Base-by-base conservation (phyloP, 2,113 vertebrate genomes). In the Piaya cayana region DNA sequence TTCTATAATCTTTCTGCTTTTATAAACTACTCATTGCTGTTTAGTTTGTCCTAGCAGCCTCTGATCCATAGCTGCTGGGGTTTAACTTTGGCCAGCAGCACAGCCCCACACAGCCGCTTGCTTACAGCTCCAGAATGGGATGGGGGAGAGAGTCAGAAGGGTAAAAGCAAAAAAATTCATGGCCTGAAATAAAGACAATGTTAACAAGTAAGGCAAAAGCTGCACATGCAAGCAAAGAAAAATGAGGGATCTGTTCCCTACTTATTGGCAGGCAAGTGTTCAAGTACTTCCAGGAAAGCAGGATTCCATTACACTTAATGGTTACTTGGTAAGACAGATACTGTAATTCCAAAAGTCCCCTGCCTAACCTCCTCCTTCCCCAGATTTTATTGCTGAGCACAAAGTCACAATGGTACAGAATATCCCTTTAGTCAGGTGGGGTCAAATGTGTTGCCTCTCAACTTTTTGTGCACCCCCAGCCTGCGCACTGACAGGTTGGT, bases 271-370 rank as follows among this genome's bases (percentile, higher is more conserved):
- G 0, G 8, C 23, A 37, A 43, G 25, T 45, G 12, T 60, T 78
- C 60, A 84, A 53, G 30, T 36, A 53, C 34, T 21, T n/a, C 82
- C 18, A 49, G n/a, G 34, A 56, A 69, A 82, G 45, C 50, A 65
- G 7, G 11, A 8, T 36, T 87, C 30, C 20, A 25, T 15, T 60
- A 29, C 0, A 0, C 4, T 0, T 43, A 56, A 69, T 1, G 3
- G 18, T 21, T 71, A 65, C 50, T 47, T 20, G 8, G 36, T 12
- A 82, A 71, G 9, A 49, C 9, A 43, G 70, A 27, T 0, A 2
- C 13, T 30, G 1, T 27, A 34, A 39, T 22, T 75, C 29, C 2
- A 3, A 27, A 81, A 7, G 30, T 62, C 34, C 29, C 27, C 12
- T 16, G 30, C 21, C 5, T 32, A 70, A 50, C 49, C 45, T 69